Evolutionary conservation across 2,113 vertebrate genomes (phyloP), one percentile per base, ranked within the genome.

Genomic region (Ciconia stormi): DNA sequence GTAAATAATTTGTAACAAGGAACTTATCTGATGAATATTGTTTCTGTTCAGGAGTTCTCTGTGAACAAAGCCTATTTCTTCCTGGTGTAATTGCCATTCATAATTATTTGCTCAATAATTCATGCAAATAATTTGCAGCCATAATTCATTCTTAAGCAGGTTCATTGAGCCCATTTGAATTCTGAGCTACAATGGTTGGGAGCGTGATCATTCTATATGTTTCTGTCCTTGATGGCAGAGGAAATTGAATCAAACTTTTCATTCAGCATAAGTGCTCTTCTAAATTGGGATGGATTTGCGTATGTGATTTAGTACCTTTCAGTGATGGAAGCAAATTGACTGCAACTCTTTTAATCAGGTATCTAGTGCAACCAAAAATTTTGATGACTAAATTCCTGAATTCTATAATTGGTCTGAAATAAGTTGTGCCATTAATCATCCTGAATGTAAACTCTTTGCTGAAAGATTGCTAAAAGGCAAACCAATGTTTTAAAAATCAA

Each of bases 71-170:
- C 14, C 50, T 76, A 77, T 80, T 77, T 95, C 36, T 89, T 72
- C 11, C 34, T 1, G 3, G 36, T 72, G 49, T 61, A 93, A 89
- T 89, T 93, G 61, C 52, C 55, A 81, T 81, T 90, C 65, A 58
- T 66, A 90, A 87, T 87, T 83, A 90, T 92, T 97, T 89, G 18
- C 76, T 92, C 47, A 86, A 50, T 78, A 89, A 96, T 73, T 95
- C 38, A 73, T 66, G 44, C 59, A 95, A 93, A 88, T 88, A 88
- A 90, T 93, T 93, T 88, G 49, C 56, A 88, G 38, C 11, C 23
- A 26, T 83, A 81, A 70, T 71, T 97, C 16, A 5, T 78, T 91
- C 52, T 94, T 71, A 78, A 71, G 52, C 44, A 82, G 32, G 30
- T 83, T 96, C 67, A 36, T 19, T 92, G 47, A 89, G n/a, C 17